Base-by-base conservation (phyloP, 2,113 vertebrate genomes). In the Chaetops frenatus region DNA sequence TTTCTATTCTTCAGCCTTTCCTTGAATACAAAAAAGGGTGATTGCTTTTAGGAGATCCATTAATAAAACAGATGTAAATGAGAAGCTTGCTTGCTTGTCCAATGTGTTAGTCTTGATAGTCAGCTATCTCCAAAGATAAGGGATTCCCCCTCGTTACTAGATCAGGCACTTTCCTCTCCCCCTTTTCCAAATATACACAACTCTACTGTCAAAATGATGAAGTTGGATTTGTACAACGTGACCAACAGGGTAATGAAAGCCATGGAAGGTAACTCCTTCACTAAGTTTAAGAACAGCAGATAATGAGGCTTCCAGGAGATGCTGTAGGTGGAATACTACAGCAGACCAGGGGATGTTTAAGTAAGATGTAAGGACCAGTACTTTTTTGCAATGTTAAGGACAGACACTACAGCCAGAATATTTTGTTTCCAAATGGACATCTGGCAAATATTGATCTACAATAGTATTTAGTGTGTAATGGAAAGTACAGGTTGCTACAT, bases 401-500 rank as follows among this genome's bases (percentile, higher is more conserved):
- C 80, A 89, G 67, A 90, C 22, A 79, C 27, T 16, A 45, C 38
- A 61, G 86, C 61, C 89, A 90, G 54, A 53, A 62, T 91, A 6
- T 77, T 84, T 94, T 6, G 2, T 76, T 82, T 88, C 48, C 81
- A 89, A 72, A 36, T n/a, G 73, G 78, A 42, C 74, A 96, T 72
- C 81, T 82, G 86, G 73, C 76, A 95, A 86, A 54, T 69, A 86
- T 84, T 66, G 88, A 92, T 54, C 86, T 51, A 35, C n/a, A 35
- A 5, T 81, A 5, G 35, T 73, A 44, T 95, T 87, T 89, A 82
- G 47, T 25, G 11, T 92, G 73, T 64, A 54, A 73, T 96, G 78
- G 93, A 88, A 96, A 97, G 84, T 91, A 80, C 74, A 86, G 86
- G 86, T 95, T 58, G 58, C 91, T 86, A 90, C 70, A 84, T 60